Base-by-base conservation (phyloP, 2,113 vertebrate species). In the Sylvietta virens region DNA sequence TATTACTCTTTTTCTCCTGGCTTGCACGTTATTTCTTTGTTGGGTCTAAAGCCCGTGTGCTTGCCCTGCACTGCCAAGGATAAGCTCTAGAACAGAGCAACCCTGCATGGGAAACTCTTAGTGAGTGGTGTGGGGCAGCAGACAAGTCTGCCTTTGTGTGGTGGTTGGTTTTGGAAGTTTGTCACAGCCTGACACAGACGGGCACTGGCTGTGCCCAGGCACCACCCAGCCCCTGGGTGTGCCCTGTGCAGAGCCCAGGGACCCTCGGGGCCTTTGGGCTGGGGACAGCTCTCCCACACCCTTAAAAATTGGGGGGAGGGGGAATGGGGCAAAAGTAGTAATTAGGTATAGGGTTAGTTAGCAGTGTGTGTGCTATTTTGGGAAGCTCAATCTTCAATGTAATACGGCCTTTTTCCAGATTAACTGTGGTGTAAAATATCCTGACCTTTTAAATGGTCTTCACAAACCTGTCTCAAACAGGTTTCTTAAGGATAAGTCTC, bases 241-340 rank as follows among this genome's bases (percentile, higher is more conserved):
- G 3, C 30, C 60, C 39, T 4, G 3, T 0, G 7, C 45, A 26
- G 48, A 58, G 53, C 24, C 31, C 12, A 8, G 73, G 35, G 72
- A 57, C 20, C 6, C 13, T 24, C 0, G 0, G 19, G 22, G n/a
- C 39, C 76, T 56, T 50, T 1, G 1, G 62, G 21, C 15, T 51
- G 44, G 35, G 56, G 50, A 60, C 48, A 35, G 26, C 54, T 70
- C 76, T 74, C 35, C 69, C 31, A 54, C 17, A 11, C 8, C 22
- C 33, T 70, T 62, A 33, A 70, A 77, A 78, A 37, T 9, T 14
- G 30, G 4, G 12, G 7, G 3, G 1, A 5, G 5, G 8, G 4
- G 7, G 5, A 1, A 9, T 23, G 28, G 44, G 4, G 10, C 6
- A 9, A 39, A 77, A 28, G 20, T 11, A 28, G 23, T 19, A 18